Conservation (phyloP, 2,888 invertebrate genomes). For the Agrypnus murinus region DNA sequence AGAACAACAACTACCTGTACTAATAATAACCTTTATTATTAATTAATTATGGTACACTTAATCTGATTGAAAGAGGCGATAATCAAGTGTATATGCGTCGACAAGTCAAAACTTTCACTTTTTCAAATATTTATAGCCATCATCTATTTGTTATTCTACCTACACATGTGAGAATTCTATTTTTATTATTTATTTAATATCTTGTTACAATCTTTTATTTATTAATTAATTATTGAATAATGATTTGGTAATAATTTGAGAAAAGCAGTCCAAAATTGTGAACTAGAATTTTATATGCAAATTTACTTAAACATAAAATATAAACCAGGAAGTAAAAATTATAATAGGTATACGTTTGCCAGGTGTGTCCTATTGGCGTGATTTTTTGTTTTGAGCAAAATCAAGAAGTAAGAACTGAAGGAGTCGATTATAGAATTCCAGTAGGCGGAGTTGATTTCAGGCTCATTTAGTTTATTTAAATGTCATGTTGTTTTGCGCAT, state of each 20-base stretch:
- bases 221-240: too few species aligned
- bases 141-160: slow-evolving; percentile 10
- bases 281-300: slow-evolving; percentile 21
- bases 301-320: too few species aligned
- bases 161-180: slow-evolving; percentile 15
- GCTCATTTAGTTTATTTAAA: slow-evolving; percentile 68
- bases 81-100: slow-evolving; percentile 10
- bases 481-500: slow-evolving; percentile 69
- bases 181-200: background rate
- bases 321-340: slow-evolving; percentile 33
- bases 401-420: slow-evolving; percentile 41
- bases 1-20: slow-evolving; percentile 7
- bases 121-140: slow-evolving; percentile 9
- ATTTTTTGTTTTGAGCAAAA: slow-evolving; percentile 32
- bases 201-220: background rate
- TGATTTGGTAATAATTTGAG: background rate
- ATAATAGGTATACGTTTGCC: background rate
- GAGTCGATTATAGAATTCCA: slow-evolving; percentile 56
- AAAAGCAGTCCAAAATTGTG: background rate
- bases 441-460: slow-evolving; percentile 63
- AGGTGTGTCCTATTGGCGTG: slow-evolving; percentile 18
- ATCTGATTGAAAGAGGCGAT: background rate
- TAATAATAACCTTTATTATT: too few species aligned
- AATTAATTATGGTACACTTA: too few species aligned
- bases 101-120: slow-evolving; percentile 14